phyloP scores from a whole-genome alignment of 2,113 vertebrate species.

The Microcebus lehilahytsara region DNA sequence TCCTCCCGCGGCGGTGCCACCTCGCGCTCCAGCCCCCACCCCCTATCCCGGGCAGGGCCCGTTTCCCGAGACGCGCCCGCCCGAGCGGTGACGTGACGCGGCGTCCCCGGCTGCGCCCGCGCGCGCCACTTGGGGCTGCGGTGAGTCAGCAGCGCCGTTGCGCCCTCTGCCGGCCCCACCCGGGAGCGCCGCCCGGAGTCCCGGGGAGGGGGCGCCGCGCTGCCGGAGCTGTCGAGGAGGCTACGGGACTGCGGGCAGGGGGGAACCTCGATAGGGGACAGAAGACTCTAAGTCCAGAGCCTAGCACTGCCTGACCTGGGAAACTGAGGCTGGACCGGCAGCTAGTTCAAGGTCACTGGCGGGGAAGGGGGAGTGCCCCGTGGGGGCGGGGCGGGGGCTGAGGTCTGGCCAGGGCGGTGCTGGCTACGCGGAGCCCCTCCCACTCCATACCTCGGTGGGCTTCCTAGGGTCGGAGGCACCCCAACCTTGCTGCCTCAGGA shows the following conservation, averaged over 20 bases:
- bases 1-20: slow-evolving; percentile 33
- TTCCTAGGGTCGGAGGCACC: neutral
- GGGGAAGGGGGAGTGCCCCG: slow-evolving; percentile 8
- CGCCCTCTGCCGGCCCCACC: slow-evolving; percentile 65
- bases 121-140: slow-evolving; percentile 50
- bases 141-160: slow-evolving; percentile 77
- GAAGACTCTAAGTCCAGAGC: accelerated
- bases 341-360: slow-evolving; percentile 71
- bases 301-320: accelerated
- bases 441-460: neutral
- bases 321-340: neutral
- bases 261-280: neutral
- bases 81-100: slow-evolving; percentile 72
- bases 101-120: slow-evolving; percentile 71
- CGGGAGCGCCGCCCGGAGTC: neutral
- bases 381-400: slow-evolving; percentile 47
- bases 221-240: neutral
- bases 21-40: slow-evolving; percentile 39
- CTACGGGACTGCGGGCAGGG: no score
- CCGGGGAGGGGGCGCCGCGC: slow-evolving; percentile 8
- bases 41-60: neutral
- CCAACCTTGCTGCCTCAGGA: neutral
- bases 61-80: slow-evolving; percentile 46
- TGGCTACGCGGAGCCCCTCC: slow-evolving; percentile 8
- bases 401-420: neutral